These are phyloP conservation scores for Dermatemys mawii DNA, from an alignment of 2,113 vertebrate species.

Conservation along the genomic window DNA sequence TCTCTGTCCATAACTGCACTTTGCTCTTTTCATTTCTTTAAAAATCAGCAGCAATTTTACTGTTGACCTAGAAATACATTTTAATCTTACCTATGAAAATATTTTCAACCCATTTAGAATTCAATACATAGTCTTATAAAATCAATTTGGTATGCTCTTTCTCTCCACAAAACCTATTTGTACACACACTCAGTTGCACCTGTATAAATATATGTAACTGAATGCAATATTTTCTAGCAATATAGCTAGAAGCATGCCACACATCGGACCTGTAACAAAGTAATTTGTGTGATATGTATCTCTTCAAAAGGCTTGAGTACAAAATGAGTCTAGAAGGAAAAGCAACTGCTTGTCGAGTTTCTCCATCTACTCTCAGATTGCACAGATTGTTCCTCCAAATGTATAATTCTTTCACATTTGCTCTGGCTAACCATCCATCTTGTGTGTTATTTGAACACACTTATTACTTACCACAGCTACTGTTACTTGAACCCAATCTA, in stretches of 20 bases:
- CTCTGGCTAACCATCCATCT: neutral
- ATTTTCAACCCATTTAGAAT: constrained; percentile 6
- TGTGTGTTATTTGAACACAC: rapidly evolving
- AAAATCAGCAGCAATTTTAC: constrained; percentile 11
- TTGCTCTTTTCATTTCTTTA: neutral
- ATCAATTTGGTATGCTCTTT: neutral
- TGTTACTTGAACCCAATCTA: neutral
- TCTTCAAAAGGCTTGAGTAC: neutral
- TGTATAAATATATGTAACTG: neutral
- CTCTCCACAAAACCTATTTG: neutral
- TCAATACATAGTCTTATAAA: neutral
- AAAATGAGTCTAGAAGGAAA: neutral
- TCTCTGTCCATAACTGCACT: neutral
- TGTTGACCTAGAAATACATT: constrained; percentile 27
- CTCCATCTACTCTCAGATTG: neutral
- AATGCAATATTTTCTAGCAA: neutral
- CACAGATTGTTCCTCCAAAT: neutral
- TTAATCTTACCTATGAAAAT: neutral
- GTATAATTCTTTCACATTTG: neutral
- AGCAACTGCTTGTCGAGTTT: neutral
- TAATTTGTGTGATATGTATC: neutral
- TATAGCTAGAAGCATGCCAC: neutral
- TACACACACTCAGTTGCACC: neutral
- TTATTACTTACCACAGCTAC: neutral
- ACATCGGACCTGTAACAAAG: neutral